Conservation (phyloP, 1,140 invertebrate species). For the Euura saliciscinereae region DNA sequence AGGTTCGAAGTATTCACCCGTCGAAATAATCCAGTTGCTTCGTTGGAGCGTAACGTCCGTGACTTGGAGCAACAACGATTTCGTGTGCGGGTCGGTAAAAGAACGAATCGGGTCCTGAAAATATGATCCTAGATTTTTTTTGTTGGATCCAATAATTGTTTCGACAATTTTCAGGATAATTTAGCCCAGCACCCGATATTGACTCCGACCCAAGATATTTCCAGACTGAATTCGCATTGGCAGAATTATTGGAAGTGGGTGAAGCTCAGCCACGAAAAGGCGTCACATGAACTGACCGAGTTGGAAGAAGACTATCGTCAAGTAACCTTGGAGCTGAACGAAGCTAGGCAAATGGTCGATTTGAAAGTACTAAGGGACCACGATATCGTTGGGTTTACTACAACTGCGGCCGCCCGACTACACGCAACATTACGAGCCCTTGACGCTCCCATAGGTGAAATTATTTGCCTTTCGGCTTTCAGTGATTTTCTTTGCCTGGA, state of each 20-base stretch:
- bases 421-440: conserved; percentile 67
- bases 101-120: conserved; percentile 26
- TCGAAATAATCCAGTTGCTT: too few relatives aligned
- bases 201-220: not conserved
- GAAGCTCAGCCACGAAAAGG: not conserved
- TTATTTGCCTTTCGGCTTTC: conserved; percentile 34
- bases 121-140: not conserved
- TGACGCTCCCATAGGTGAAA: conserved; percentile 67
- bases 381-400: conserved; percentile 77
- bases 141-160: conserved; percentile 54
- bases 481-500: not conserved
- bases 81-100: conserved; percentile 53
- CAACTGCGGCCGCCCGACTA: conserved; percentile 73
- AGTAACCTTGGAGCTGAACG: conserved; percentile 43
- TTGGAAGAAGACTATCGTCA: conserved; percentile 52
- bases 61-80: conserved; percentile 5
- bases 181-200: not conserved
- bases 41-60: not conserved
- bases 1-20: conserved; percentile 57
- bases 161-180: not conserved
- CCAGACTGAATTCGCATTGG: conserved; percentile 23
- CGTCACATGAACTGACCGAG: not conserved
- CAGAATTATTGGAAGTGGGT: not conserved
- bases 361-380: conserved; percentile 44
- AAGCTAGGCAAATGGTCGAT: conserved; percentile 45